Evolutionary conservation across 2,888 invertebrate species (phyloP).

Genomic region (Nipponacmea schrenckii): DNA sequence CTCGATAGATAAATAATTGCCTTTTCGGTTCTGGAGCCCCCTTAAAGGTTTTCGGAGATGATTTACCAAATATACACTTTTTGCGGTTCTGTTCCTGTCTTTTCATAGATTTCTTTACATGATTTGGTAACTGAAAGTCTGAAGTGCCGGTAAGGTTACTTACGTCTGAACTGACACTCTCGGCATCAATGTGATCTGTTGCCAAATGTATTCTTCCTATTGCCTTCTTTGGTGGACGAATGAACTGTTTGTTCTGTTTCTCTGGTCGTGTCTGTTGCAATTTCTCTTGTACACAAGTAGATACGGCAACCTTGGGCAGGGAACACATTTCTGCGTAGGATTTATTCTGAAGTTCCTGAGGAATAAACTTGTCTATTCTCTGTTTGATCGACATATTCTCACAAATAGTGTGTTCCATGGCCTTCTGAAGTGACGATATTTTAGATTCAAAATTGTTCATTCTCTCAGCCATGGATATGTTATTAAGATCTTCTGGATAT

Average conservation of each 20-base stretch:
- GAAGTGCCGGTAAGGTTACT: background rate
- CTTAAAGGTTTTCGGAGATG: background rate
- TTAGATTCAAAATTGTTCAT: background rate
- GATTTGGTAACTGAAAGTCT: background rate
- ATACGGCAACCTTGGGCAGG: background rate
- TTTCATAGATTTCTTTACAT: background rate
- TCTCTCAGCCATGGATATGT: background rate
- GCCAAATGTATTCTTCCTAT: background rate
- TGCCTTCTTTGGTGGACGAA: background rate
- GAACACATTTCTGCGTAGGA: background rate
- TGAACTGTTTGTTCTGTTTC: too few species aligned
- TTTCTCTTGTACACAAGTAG: background rate
- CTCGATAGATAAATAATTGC: background rate
- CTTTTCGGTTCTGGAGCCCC: background rate
- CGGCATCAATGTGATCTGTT: background rate
- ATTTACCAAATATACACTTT: background rate
- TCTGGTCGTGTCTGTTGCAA: background rate
- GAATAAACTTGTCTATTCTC: background rate
- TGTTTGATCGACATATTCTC: background rate
- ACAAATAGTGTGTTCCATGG: background rate
- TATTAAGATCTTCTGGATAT: background rate
- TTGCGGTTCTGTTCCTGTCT: background rate
- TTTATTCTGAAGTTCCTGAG: background rate
- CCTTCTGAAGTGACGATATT: background rate
- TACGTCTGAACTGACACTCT: background rate